A percentile compares a stretch with the other conserved stretches of the same genome.
These are phyloP conservation scores for Ptiloglossa arizonensis DNA, from an alignment of 1,140 invertebrate species.

Conservation along the genomic window DNA sequence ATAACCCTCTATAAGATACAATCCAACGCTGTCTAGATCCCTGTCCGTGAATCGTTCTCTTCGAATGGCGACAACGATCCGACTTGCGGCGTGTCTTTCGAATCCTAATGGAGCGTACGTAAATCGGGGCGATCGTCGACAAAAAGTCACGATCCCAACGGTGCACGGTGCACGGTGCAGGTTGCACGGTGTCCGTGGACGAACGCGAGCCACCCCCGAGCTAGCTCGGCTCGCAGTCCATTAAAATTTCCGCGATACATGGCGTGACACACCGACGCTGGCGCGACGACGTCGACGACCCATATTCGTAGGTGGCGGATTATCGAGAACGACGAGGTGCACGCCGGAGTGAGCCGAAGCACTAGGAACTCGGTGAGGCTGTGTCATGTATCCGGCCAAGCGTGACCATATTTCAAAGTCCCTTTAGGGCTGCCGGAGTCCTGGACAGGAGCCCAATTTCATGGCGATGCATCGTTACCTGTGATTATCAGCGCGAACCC, in stretches of 20 bases:
- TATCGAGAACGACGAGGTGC: conserved; percentile 27
- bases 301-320: conserved; percentile 41
- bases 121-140: no score
- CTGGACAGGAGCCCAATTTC: conserved; percentile 78
- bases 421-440: conserved; percentile 72
- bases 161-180: no score
- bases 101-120: no score
- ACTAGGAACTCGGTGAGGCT: conserved; percentile 19
- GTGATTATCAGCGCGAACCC: conserved; percentile 78
- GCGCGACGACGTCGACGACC: conserved; percentile 28
- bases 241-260: conserved; percentile 53
- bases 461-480: conserved; percentile 78
- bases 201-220: conserved; percentile 42
- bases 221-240: conserved; percentile 45
- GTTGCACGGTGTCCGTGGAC: no score
- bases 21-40: no score
- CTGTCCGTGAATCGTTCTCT: no score
- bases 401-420: conserved; percentile 71
- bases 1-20: no score
- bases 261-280: not conserved
- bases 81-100: no score
- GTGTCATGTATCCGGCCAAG: conserved; percentile 56
- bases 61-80: no score
- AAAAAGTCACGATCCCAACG: not conserved
- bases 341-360: not conserved